Percentiles rank a stretch among this genome's conserved stretches.
Conservation (phyloP, 2,797 vertebrate species). For the Phataginus tetradactyla region DNA sequence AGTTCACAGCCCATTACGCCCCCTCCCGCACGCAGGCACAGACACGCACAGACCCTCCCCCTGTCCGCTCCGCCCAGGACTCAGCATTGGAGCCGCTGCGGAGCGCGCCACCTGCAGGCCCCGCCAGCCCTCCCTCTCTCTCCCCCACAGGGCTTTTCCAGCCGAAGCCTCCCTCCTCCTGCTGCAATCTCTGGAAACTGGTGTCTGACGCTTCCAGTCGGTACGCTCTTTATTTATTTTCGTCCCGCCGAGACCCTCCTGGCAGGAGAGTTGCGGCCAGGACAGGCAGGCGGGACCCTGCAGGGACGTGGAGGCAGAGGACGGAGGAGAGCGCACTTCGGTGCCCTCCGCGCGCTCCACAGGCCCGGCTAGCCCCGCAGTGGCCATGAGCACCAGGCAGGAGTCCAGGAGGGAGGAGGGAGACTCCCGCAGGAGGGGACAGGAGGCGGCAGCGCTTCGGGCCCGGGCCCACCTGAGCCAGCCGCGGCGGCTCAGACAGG, state of each 20-base stretch:
- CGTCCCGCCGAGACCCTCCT: conserved; percentile 60
- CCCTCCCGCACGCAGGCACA: not conserved
- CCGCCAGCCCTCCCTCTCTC: conserved; percentile 6
- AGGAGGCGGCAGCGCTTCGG: conserved; percentile 89
- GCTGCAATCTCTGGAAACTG: conserved; percentile 80
- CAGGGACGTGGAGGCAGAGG: not conserved
- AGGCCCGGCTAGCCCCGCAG: not conserved
- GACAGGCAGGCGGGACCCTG: conserved; percentile 62
- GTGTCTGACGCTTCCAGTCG: conserved; percentile 75
- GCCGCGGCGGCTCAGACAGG: conserved; percentile 95
- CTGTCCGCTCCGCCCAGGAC: not conserved
- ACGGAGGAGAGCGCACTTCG: not conserved
- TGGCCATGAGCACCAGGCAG: conserved; percentile 77
- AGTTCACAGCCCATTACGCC: not conserved
- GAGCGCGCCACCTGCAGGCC: not conserved
- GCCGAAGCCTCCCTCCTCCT: conserved; percentile 66
- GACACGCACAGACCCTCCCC: not conserved
- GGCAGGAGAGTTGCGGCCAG: conserved; percentile 38
- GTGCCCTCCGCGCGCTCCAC: not conserved
- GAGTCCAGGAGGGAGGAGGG: conserved; percentile 61
- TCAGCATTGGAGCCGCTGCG: not conserved
- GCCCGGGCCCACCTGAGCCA: conserved; percentile 94
- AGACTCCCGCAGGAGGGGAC: conserved; percentile 32
- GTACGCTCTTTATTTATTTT: conserved; percentile 52
- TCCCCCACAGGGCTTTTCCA: conserved; percentile 82